Evolutionary conservation across 2,797 vertebrate species (phyloP), one percentile per base, ranked within the genome.

Genomic region (Staurois parvus): DNA sequence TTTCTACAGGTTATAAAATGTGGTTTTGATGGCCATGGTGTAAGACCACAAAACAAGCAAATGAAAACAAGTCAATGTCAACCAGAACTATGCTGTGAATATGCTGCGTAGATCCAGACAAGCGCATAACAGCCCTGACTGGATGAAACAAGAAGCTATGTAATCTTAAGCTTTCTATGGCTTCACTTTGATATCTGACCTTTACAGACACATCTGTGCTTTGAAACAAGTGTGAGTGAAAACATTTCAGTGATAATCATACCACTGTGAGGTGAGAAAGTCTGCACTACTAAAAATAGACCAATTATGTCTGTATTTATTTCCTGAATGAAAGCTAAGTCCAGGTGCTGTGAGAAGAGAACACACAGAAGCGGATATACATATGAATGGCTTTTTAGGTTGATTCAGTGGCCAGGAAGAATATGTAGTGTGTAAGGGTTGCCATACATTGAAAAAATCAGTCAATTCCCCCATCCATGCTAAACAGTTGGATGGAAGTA

Each of bases 131-230:
- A 75, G 76, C 8, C 32, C 62, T 15, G 29, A 28, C 75, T 73
- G 68, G 75, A 70, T 66, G 87, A 56, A 70, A 13, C 62, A 83
- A 66, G 70, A 90, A 89, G 70, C 75, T 88, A 77, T 30, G 72
- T 56, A 89, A 72, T 48, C 17, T 40, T 70, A 83, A 64, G n/a
- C 12, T 52, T 15, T n/a, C 87, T 82, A 87, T 59, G 88, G 85
- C 76, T 83, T 48, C n/a, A 30, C 64, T 91, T 87, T 88, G 80
- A 89, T 83, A 88, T 72, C 34, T 80, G 81, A 87, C 84, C 72
- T 85, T 88, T 62, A 85, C 72, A 75, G 89, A 88, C 88, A 69
- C 83, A 88, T 72, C 59, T 64, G 84, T 87, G 64, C 81, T 69
- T 75, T 70, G 56, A 29, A 84, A 66, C 5, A 5, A 40, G 26